These are phyloP conservation scores for Salvelinus namaycush DNA, from an alignment of 2,113 vertebrate genomes.

Conservation along the genomic window DNA sequence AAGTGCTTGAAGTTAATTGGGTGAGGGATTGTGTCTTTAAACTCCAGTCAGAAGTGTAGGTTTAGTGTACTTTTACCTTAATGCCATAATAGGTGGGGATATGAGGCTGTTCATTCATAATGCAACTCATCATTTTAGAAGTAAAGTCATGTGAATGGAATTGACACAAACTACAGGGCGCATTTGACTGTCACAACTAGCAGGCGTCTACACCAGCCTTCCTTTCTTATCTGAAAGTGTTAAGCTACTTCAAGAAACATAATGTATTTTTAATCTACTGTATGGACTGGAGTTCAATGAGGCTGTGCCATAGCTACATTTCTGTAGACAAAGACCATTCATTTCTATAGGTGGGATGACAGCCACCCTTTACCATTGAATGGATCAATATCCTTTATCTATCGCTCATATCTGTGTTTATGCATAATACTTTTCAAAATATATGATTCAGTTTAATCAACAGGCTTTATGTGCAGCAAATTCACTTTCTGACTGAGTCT, in stretches of 20 bases:
- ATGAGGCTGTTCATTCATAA: constrained; percentile 24
- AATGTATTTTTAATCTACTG: too few relatives aligned
- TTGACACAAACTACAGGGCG: constrained; percentile 9
- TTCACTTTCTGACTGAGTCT: constrained; percentile 61
- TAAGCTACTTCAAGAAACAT: too few relatives aligned
- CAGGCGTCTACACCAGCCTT: too few relatives aligned
- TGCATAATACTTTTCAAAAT: constrained; percentile 52
- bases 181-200: constrained; percentile 12
- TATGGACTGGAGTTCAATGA: constrained; percentile 6
- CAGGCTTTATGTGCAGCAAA: constrained; percentile 45
- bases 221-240: too few relatives aligned
- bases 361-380: constrained; percentile 27
- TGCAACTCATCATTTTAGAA: constrained; percentile 24
- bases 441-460: constrained; percentile 57
- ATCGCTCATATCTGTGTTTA: constrained; percentile 67
- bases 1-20: constrained; percentile 69
- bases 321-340: constrained; percentile 1
- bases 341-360: constrained; percentile 20
- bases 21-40: constrained; percentile 51
- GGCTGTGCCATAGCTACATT: not conserved
- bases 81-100: constrained; percentile 6
- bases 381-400: constrained; percentile 59
- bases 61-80: constrained; percentile 14
- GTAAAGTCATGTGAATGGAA: constrained; percentile 5
- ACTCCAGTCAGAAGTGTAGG: not conserved